phyloP scores from a whole-genome alignment of 2,888 invertebrate genomes.

The Eudemis profundana region DNA sequence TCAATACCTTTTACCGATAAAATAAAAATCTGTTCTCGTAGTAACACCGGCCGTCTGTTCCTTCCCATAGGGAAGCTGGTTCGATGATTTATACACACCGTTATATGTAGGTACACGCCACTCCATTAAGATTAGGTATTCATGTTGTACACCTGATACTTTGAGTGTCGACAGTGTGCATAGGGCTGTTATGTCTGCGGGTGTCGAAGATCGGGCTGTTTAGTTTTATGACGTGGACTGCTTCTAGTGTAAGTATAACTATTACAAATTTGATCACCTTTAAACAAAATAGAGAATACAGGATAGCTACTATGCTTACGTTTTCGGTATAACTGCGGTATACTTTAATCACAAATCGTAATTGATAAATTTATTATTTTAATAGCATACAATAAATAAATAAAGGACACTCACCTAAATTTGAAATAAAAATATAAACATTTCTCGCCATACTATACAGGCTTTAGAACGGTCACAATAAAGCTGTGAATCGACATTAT shows the following conservation, averaged over 20 bases:
- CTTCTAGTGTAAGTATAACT: background rate
- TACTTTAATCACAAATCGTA: no score
- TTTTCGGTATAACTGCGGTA: no score
- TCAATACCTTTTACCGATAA: slow-evolving; percentile 45
- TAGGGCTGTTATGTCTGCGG: slow-evolving; percentile 13
- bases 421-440: no score
- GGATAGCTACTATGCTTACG: no score
- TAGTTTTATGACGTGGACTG: slow-evolving; percentile 23
- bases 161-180: slow-evolving; percentile 57
- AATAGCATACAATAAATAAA: no score
- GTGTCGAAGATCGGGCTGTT: slow-evolving; percentile 28
- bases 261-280: no score
- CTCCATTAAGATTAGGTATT: slow-evolving; percentile 84
- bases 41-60: slow-evolving; percentile 69
- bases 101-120: slow-evolving; percentile 68
- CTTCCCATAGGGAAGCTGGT: slow-evolving; percentile 78
- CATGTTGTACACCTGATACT: slow-evolving; percentile 81
- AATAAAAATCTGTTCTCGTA: slow-evolving; percentile 59
- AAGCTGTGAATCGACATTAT: no score
- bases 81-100: slow-evolving; percentile 79
- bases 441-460: no score
- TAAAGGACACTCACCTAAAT: no score
- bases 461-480: no score
- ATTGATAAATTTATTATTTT: no score
- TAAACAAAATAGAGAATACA: no score